These are phyloP conservation scores for Lagenorhynchus albirostris DNA, from an alignment of 2,113 vertebrate genomes.

Conservation along the genomic window DNA sequence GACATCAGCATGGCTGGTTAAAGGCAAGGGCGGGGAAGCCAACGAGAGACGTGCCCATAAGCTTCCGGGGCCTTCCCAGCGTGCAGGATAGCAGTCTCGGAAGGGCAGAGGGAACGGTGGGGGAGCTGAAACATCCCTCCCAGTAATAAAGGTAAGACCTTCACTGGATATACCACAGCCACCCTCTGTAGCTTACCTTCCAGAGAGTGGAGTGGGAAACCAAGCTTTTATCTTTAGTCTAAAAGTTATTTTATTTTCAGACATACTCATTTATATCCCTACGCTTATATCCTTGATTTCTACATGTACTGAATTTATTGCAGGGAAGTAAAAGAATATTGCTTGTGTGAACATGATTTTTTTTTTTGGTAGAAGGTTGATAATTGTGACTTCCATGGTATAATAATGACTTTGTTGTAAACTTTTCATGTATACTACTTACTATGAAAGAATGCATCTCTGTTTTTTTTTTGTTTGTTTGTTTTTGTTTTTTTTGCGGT, in stretches of 20 bases:
- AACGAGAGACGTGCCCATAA: not conserved
- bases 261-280: not conserved
- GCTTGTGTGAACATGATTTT: not conserved
- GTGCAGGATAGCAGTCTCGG: not conserved
- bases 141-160: not conserved
- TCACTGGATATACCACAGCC: not conserved
- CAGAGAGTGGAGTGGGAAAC: not conserved
- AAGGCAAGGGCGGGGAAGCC: not conserved
- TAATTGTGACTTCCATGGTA: not conserved
- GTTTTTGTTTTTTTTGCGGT: too few species aligned
- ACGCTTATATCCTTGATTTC: not conserved
- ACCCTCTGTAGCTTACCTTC: not conserved
- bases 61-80: not conserved
- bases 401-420: not conserved
- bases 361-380: not conserved
- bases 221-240: not conserved
- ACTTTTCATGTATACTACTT: not conserved
- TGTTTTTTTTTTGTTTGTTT: not conserved
- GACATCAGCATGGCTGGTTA: too few species aligned
- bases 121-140: not conserved
- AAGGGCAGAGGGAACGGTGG: not conserved
- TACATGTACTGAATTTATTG: not conserved
- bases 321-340: not conserved
- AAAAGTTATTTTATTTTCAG: not conserved
- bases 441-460: not conserved